Base-by-base conservation (phyloP, 2,888 invertebrate genomes). In the Perizoma flavofasciatum region DNA sequence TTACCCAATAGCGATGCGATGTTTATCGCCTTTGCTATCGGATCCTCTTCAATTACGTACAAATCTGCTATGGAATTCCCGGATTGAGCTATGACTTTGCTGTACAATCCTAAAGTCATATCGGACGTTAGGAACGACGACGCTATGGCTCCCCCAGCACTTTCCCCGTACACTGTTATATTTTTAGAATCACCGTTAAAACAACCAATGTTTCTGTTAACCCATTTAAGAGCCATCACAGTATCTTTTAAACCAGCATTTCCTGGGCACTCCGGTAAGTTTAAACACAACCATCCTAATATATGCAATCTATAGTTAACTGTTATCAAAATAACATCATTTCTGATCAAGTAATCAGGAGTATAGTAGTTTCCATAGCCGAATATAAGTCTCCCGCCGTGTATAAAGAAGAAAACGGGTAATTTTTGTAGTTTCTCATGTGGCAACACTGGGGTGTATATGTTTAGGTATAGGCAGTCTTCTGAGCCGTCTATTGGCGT, bases 401-500 rank as follows among this genome's bases (percentile, higher is more conserved):
- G 94, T 7, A 94, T 82, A 78, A 93, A 94, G 59, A 94, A 89
- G 74, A 94, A 72, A 0, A 94, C 93, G 0, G 94, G 93, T 8
- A 88, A 74, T 43, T 84, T 83, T 54, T 80, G 66, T 5, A 70
- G 59, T 59, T 86, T 82, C 35, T 86, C 77, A 0, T 39, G 5
- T 63, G 86, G 88, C 71, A 95, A 82, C 59, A 85, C 82, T 40
- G 95, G 95, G 0, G 94, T 93, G 79, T 95, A 95, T 1, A 95
- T 92, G 73, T 95, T 95, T 55, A 96, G 75, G 71, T 94, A 95
- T 0, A 96, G 87, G 69, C 95, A 95, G 75, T 95, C 95, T 79
- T 95, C 95, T 0, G 79, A 85, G 0, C 95, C 95, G 34, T 90
- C 87, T 39, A 93, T 72, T 0, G 82, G 71, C 34, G 78, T 79